Evolutionary conservation across 2,113 vertebrate species (phyloP), one percentile per base, ranked within the genome.

Genomic region (Protomyctophum bolini): DNA sequence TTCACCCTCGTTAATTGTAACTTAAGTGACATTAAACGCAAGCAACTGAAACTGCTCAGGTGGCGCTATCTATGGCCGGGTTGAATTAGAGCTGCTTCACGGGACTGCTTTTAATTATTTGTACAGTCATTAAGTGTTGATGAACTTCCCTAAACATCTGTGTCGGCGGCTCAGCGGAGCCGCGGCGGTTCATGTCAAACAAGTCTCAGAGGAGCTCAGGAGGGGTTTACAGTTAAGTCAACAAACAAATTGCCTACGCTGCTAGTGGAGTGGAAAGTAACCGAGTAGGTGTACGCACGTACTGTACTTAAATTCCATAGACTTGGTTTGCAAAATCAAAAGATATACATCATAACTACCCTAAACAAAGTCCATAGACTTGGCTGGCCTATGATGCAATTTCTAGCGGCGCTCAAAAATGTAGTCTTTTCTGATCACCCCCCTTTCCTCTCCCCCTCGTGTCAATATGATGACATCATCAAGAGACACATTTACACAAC

Each of bases 91-190:
- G 71, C 76, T 68, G 52, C 80, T 84, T 70, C 75, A 73, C 45
- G 60, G 70, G 50, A 10, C 63, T 11, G 45, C 47, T 66, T 86
- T 83, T 82, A 86, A 86, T 83, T 85, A 84, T 80, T 73, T n/a
- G 54, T 67, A 70, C 73, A 58, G 79, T 72, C 77, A 59, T 76
- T 68, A 73, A 70, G 55, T 48, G 75, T 47, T 68, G 81, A 75
- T 75, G 66, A 84, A 80, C 74, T 76, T 83, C 70, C 70, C 58
- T 10, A 10, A 81, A 84, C 89, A 86, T 78, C 84, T 85, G 85
- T 12, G 79, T 60, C 68, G 70, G 70, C 55, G 73, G 62, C 64
- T 45, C 28, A 47, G 21, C 14, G 57, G 15, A 60, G 67, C 15
- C 68, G 66, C 54, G 1, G 50, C 64, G 47, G 73, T 61, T 12